Conservation (phyloP, 1,140 invertebrate species). For the Caenorhabditis tropicalis region DNA sequence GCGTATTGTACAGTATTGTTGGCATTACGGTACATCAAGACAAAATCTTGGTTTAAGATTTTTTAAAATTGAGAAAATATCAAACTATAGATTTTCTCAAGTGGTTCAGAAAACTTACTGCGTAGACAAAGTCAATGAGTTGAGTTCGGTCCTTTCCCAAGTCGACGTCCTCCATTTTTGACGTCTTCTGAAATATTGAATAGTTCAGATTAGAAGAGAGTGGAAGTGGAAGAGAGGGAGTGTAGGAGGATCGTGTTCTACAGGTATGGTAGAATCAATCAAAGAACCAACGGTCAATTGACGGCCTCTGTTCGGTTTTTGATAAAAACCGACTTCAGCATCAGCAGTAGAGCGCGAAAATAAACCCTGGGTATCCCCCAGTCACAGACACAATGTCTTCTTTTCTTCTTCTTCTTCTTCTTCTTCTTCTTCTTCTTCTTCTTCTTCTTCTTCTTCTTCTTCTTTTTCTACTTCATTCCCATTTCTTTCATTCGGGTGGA, state of each 20-base stretch:
- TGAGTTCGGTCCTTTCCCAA: conserved; percentile 33
- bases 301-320: conserved; percentile 44
- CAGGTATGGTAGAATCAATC: conserved; percentile 2
- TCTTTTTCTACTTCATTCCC: not conserved
- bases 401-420: not conserved
- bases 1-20: too few relatives aligned
- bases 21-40: too few relatives aligned
- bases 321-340: conserved; percentile 39
- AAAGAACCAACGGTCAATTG: conserved; percentile 39
- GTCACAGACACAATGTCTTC: not conserved
- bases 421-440: not conserved
- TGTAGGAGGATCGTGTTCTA: not conserved
- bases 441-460: not conserved
- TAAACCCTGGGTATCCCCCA: conserved; percentile 36
- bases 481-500: not conserved
- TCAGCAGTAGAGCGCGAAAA: conserved; percentile 42
- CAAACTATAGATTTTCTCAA: too few relatives aligned
- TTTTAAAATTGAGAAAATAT: too few relatives aligned
- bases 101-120: not conserved
- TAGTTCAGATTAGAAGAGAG: not conserved
- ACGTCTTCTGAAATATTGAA: not conserved
- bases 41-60: too few relatives aligned
- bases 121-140: conserved; percentile 18
- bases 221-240: not conserved
- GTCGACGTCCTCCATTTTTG: conserved; percentile 24